phyloP scores from a whole-genome alignment of 1,140 invertebrate species.

The Popillia japonica region DNA sequence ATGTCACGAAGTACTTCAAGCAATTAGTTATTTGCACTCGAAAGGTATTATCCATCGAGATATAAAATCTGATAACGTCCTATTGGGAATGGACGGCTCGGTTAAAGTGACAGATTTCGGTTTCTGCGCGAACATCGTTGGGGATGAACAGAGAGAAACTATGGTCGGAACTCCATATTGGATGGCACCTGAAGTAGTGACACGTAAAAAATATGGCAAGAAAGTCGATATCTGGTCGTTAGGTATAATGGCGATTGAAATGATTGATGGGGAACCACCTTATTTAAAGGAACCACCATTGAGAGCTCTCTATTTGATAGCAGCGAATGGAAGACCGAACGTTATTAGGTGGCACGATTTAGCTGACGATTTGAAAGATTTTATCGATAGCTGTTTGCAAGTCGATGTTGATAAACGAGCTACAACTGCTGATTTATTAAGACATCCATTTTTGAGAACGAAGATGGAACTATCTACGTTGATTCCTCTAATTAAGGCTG shows the following conservation, averaged over 20 bases:
- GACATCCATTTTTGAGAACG: constrained; percentile 87
- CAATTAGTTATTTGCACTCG: constrained; percentile 89
- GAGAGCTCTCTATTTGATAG: constrained; percentile 94
- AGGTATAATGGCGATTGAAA: constrained; percentile 98
- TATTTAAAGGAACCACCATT: constrained; percentile 95
- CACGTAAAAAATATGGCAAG: constrained; percentile 83
- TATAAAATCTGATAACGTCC: constrained; percentile 96
- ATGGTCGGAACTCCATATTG: constrained; percentile 93
- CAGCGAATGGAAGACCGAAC: constrained; percentile 92
- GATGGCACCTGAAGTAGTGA: constrained; percentile 93
- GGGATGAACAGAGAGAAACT: constrained; percentile 94
- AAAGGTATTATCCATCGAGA: constrained; percentile 93
- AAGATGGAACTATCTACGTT: constrained; percentile 85
- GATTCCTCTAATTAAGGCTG: constrained; percentile 90
- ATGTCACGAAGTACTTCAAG: constrained; percentile 90
- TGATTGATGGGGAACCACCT: constrained; percentile 97
- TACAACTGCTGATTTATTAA: constrained; percentile 84
- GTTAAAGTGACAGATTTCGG: constrained; percentile 99
- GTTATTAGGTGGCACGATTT: constrained; percentile 86
- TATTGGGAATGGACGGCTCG: constrained; percentile 94
- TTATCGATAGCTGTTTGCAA: constrained; percentile 90
- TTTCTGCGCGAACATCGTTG: constrained; percentile 91
- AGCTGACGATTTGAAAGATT: constrained; percentile 79
- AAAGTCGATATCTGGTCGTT: constrained; percentile 97
- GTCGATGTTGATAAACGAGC: constrained; percentile 90